Percentiles rank a stretch among this genome's conserved stretches.
These are phyloP conservation scores for Oopsacas minuta DNA, from an alignment of 37 sponge, comb jelly and placozoan species.

Conservation along the genomic window DNA sequence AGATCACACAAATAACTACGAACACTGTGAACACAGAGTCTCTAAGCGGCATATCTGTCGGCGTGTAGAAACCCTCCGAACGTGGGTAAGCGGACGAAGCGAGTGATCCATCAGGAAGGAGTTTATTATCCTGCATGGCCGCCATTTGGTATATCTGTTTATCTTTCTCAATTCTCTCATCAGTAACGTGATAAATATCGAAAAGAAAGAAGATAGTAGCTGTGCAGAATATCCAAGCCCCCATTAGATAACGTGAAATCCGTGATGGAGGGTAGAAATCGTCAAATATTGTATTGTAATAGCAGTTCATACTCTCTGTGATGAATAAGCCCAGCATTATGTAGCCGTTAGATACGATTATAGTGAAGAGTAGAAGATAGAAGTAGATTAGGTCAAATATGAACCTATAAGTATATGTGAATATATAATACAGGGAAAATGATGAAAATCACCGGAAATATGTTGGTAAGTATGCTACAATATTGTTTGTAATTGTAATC, in stretches of 20 bases:
- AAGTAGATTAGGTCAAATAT: neutral
- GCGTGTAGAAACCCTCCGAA: neutral
- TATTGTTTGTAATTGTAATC: too few species aligned
- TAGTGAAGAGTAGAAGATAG: neutral
- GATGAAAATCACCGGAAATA: too few species aligned
- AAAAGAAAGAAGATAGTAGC: neutral
- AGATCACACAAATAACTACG: neutral
- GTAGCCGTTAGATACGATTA: neutral
- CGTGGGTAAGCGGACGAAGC: neutral
- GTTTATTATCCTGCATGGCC: neutral
- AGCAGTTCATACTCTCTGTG: neutral
- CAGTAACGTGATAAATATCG: conserved; percentile 16
- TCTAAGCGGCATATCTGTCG: neutral
- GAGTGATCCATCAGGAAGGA: neutral
- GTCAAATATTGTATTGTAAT: neutral
- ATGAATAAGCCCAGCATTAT: neutral
- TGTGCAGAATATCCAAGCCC: neutral
- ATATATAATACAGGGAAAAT: too few species aligned
- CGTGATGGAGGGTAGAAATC: neutral
- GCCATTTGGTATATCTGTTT: conserved; percentile 16
- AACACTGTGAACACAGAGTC: neutral
- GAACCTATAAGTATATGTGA: neutral
- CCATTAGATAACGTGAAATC: neutral
- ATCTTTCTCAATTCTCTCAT: neutral
- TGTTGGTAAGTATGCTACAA: too few species aligned